phyloP scores from a whole-genome alignment of 2,888 invertebrate species.

The Microctonus hyperodae region DNA sequence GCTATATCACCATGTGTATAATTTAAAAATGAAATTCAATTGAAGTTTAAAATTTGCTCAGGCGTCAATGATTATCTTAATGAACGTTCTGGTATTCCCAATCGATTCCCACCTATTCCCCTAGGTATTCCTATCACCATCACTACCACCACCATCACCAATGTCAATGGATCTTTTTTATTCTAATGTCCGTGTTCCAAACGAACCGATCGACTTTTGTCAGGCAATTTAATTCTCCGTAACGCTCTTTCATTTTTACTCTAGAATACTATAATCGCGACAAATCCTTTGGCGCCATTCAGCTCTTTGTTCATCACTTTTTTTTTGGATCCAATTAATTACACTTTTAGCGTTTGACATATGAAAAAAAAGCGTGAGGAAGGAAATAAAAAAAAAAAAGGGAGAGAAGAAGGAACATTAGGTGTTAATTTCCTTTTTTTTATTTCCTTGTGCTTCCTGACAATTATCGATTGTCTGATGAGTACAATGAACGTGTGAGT shows the following conservation, averaged over 20 bases:
- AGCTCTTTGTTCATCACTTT: conserved; percentile 16
- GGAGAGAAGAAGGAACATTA: not conserved
- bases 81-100: conserved; percentile 39
- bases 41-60: conserved; percentile 49
- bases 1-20: conserved; percentile 9
- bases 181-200: conserved; percentile 29
- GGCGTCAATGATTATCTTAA: conserved; percentile 51
- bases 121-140: no score
- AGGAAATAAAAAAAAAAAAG: not conserved
- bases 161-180: conserved; percentile 18
- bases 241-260: conserved; percentile 9
- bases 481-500: not conserved
- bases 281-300: conserved; percentile 14
- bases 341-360: conserved; percentile 5
- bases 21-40: conserved; percentile 28
- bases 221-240: conserved; percentile 28
- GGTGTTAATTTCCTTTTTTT: not conserved
- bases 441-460: not conserved
- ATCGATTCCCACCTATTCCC: conserved; percentile 24
- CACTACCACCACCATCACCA: conserved; percentile 15
- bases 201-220: conserved; percentile 28
- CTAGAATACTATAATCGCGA: conserved; percentile 26
- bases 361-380: not conserved
- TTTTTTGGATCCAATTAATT: conserved; percentile 15
- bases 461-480: not conserved